These are phyloP conservation scores for Chloroclystis v-ata DNA, from an alignment of 2,888 invertebrate genomes.

Conservation along the genomic window DNA sequence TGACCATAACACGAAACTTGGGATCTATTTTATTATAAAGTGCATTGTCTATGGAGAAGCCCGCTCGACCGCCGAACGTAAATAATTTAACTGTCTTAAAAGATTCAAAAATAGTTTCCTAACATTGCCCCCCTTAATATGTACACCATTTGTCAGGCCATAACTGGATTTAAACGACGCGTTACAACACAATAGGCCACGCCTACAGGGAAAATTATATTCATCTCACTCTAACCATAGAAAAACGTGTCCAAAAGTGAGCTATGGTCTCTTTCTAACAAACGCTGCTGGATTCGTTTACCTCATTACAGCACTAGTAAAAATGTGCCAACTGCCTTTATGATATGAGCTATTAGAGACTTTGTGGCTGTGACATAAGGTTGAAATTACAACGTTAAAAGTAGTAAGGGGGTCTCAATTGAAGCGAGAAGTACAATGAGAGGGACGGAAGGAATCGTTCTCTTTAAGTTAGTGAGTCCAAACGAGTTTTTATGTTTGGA, in stretches of 20 bases:
- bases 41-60: slow-evolving; percentile 73
- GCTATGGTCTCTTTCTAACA: slow-evolving; percentile 50
- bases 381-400: slow-evolving; percentile 31
- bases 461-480: slow-evolving; percentile 74
- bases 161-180: slow-evolving; percentile 76
- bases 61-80: slow-evolving; percentile 69
- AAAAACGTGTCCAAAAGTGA: slow-evolving; percentile 5
- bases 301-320: slow-evolving; percentile 50
- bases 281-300: slow-evolving; percentile 56
- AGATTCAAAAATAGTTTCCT: slow-evolving; percentile 79
- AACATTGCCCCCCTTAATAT: slow-evolving; percentile 78
- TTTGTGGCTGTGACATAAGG: slow-evolving; percentile 21
- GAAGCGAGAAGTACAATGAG: slow-evolving; percentile 62
- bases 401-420: slow-evolving; percentile 55
- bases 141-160: slow-evolving; percentile 78
- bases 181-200: slow-evolving; percentile 61
- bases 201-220: slow-evolving; percentile 50
- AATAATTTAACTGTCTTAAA: slow-evolving; percentile 79
- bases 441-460: slow-evolving; percentile 66
- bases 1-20: slow-evolving; percentile 68
- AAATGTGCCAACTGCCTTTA: slow-evolving; percentile 49
- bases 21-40: slow-evolving; percentile 77
- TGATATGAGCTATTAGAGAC: slow-evolving; percentile 28
- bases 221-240: slow-evolving; percentile 40
- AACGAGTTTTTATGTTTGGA: slow-evolving; percentile 78